These are phyloP conservation scores for Ciconia nigra DNA, from an alignment of 2,797 vertebrate genomes.

Conservation along the genomic window DNA sequence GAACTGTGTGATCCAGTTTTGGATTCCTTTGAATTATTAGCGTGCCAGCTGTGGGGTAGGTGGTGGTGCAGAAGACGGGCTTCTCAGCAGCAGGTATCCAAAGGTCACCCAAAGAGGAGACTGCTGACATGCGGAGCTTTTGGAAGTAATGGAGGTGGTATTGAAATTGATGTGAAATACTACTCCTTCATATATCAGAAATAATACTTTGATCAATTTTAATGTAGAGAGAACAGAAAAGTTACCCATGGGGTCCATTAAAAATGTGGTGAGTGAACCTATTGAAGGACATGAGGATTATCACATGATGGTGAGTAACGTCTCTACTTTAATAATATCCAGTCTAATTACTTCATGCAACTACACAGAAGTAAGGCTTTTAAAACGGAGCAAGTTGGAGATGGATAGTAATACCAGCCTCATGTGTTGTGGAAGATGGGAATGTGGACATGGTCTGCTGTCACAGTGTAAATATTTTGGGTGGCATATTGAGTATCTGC, in stretches of 20 bases:
- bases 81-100: not conserved
- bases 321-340: not conserved
- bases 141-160: not conserved
- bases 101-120: not conserved
- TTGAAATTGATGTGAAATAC: not conserved
- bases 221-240: constrained; percentile 97
- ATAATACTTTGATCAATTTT: constrained; percentile 60
- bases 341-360: not conserved
- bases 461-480: not conserved
- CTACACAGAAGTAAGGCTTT: not conserved
- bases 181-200: not conserved
- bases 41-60: not conserved
- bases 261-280: constrained; percentile 97
- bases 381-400: not conserved
- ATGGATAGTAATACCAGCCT: not conserved
- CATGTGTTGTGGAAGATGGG: not conserved
- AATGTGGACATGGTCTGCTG: not conserved
- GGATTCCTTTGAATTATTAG: not conserved
- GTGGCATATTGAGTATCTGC: not conserved
- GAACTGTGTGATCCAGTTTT: not conserved
- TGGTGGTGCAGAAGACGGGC: not conserved
- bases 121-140: not conserved
- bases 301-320: constrained; percentile 93
- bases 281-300: constrained; percentile 98
- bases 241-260: constrained; percentile 98